Conservation (phyloP, 1,140 invertebrate species). For the Anastatus disparis region DNA sequence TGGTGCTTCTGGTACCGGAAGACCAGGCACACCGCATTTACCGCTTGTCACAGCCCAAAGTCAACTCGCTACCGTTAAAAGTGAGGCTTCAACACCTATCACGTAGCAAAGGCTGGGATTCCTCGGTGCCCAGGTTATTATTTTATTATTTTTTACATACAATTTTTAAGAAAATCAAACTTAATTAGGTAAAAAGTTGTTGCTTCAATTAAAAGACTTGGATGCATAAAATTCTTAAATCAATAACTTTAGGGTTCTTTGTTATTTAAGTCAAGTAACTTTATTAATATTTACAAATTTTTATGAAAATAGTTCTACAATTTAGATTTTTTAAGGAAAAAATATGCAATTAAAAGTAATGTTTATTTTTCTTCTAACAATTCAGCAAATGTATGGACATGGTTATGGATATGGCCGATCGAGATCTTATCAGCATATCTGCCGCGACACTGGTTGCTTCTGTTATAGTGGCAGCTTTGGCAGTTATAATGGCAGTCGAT, state of each 20-base stretch:
- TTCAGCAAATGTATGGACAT: neutral
- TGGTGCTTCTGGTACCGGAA: too few species aligned
- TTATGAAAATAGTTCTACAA: too few species aligned
- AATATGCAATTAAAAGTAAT: too few species aligned
- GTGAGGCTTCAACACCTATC: conserved; percentile 23
- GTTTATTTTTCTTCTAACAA: too few species aligned
- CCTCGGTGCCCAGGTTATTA: conserved; percentile 9
- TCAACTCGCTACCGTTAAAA: conserved; percentile 16
- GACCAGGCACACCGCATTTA: conserved; percentile 22
- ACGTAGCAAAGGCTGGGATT: conserved; percentile 40
- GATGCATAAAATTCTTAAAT: too few species aligned
- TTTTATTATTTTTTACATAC: neutral
- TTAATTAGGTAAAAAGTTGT: too few species aligned
- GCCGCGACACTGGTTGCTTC: conserved; percentile 21
- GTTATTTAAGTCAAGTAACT: too few species aligned
- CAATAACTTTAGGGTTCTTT: too few species aligned
- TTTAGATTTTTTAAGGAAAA: too few species aligned
- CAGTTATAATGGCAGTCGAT: conserved; percentile 25
- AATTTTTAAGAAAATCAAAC: neutral
- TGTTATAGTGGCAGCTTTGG: conserved; percentile 28
- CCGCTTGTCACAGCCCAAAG: neutral
- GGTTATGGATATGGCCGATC: conserved; percentile 30
- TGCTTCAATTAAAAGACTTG: too few species aligned
- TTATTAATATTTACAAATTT: too few species aligned
- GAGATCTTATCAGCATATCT: conserved; percentile 38